phyloP scores from a whole-genome alignment of 1,140 invertebrate species.

The Parapsyche elsis region DNA sequence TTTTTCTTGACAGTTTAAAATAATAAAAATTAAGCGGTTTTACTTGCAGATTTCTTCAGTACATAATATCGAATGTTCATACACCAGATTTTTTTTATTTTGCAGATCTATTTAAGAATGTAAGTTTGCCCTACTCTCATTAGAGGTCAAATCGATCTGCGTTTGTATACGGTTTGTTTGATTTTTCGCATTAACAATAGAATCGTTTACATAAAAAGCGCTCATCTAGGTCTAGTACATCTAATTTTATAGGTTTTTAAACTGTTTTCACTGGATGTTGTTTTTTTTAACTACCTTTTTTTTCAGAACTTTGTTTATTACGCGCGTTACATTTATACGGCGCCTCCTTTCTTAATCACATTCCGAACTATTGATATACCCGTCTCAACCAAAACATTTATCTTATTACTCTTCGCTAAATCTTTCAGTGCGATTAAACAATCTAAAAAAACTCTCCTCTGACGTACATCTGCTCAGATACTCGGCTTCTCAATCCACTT shows the following conservation, averaged over 20 bases:
- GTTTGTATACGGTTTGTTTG: too few relatives aligned
- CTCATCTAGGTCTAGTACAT: slow-evolving; percentile 1
- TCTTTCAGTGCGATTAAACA: slow-evolving; percentile 51
- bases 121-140: too few relatives aligned
- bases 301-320: neutral
- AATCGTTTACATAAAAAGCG: neutral
- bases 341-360: slow-evolving; percentile 44
- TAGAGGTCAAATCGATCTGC: too few relatives aligned
- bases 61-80: too few relatives aligned
- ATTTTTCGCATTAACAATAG: neutral
- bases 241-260: slow-evolving; percentile 27
- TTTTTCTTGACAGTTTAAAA: too few relatives aligned
- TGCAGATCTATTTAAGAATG: too few relatives aligned
- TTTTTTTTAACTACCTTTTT: neutral
- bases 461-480: slow-evolving; percentile 36
- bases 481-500: neutral
- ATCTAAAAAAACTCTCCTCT: slow-evolving; percentile 49
- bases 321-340: slow-evolving; percentile 30
- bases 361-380: slow-evolving; percentile 44
- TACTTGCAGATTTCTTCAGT: too few relatives aligned
- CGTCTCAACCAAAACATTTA: slow-evolving; percentile 38
- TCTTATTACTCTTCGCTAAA: slow-evolving; percentile 47
- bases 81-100: too few relatives aligned
- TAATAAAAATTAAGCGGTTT: too few relatives aligned
- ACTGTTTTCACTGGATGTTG: neutral